Conservation (phyloP, 1,140 invertebrate genomes). For the Melanaphis sacchari region DNA sequence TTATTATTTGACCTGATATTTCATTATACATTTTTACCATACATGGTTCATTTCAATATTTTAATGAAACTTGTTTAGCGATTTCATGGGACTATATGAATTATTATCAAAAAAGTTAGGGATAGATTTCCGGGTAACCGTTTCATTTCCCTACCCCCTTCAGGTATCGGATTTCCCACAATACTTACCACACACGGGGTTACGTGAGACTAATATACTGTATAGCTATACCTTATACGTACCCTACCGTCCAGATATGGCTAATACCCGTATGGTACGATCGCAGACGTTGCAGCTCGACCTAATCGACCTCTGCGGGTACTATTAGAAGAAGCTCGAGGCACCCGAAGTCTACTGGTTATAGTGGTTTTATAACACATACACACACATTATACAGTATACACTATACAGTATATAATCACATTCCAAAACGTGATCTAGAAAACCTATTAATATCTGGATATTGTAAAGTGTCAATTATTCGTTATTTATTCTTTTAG, state of each 20-base stretch:
- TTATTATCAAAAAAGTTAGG: constrained; percentile 3
- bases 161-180: neutral
- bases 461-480: constrained; percentile 54
- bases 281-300: neutral
- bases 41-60: neutral
- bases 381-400: neutral
- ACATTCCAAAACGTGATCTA: constrained; percentile 42
- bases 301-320: constrained; percentile 48
- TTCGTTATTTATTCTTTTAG: neutral
- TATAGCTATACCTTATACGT: neutral
- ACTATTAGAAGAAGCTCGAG: constrained; percentile 19
- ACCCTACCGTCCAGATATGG: neutral
- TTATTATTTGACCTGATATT: neutral
- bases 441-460: constrained; percentile 9
- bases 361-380: neutral
- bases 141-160: neutral
- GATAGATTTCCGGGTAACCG: constrained; percentile 11
- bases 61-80: neutral
- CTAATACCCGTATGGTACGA: neutral
- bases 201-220: neutral
- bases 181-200: constrained; percentile 46
- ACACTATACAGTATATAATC: neutral
- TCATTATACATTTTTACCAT: neutral
- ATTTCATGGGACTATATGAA: neutral
- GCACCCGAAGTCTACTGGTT: constrained; percentile 28